These are phyloP conservation scores for Dipodomys spectabilis DNA, from an alignment of 2,113 vertebrate species.

Conservation along the genomic window DNA sequence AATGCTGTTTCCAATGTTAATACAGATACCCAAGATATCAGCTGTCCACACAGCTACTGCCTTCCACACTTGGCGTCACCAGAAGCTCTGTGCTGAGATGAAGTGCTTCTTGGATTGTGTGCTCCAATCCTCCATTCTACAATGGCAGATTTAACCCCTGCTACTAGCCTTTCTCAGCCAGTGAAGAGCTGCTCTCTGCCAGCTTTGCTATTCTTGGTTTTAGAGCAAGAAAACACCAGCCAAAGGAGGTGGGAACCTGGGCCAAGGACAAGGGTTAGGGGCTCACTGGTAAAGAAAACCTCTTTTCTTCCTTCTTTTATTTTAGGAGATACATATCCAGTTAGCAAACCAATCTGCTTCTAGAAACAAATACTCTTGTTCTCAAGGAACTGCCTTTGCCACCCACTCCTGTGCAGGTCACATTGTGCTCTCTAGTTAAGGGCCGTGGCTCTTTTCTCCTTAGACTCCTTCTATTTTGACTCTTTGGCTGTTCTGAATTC, in stretches of 20 bases:
- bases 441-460: background rate
- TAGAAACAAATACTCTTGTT: constrained; percentile 31
- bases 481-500: background rate
- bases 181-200: background rate
- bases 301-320: constrained; percentile 2
- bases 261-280: background rate
- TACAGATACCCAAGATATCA: too few species aligned
- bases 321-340: background rate
- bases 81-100: background rate
- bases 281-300: background rate
- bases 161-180: background rate
- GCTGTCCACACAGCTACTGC: background rate
- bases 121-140: background rate
- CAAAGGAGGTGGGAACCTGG: constrained; percentile 28
- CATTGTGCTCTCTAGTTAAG: background rate
- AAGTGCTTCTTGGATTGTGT: background rate
- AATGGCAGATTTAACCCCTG: background rate
- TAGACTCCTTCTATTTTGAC: background rate
- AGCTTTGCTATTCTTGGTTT: background rate
- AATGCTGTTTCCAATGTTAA: background rate
- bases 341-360: constrained; percentile 48
- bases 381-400: background rate
- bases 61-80: background rate
- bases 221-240: background rate
- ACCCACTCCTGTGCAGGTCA: background rate